These are phyloP conservation scores for Machaerirhynchus nigripectus DNA, from an alignment of 2,113 vertebrate species.

Conservation along the genomic window DNA sequence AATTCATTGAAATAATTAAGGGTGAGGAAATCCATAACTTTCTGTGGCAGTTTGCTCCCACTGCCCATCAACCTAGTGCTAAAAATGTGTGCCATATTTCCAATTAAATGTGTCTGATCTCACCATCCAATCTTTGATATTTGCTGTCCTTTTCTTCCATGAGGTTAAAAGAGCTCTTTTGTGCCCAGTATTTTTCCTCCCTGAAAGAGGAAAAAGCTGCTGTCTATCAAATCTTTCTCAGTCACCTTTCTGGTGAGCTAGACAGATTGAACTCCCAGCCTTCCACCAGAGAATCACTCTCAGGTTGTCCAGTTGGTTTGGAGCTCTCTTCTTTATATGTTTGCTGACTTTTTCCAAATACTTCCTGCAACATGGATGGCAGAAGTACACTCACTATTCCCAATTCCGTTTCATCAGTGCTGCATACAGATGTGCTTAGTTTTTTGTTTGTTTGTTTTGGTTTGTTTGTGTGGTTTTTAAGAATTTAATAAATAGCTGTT, in stretches of 20 bases:
- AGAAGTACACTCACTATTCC: not conserved
- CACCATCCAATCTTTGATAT: not conserved
- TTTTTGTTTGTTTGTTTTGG: not conserved
- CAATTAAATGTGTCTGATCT: not conserved
- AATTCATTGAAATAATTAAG: conserved; percentile 45
- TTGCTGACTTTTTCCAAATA: not conserved
- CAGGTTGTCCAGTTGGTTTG: not conserved
- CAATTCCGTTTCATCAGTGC: not conserved
- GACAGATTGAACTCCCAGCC: not conserved
- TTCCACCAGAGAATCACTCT: not conserved
- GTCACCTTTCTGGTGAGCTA: not conserved
- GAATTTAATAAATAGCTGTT: not conserved
- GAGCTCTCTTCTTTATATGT: not conserved
- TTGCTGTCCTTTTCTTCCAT: not conserved
- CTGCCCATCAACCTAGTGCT: not conserved
- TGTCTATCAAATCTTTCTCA: not conserved
- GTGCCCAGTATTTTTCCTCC: not conserved
- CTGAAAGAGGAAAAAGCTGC: not conserved
- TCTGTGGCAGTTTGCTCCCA: not conserved
- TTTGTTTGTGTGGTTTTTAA: no score
- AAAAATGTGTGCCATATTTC: not conserved
- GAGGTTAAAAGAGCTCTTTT: not conserved
- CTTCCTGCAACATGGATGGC: not conserved
- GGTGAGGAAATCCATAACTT: conserved; percentile 13
- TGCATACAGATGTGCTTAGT: not conserved